phyloP scores from a whole-genome alignment of 2,888 invertebrate genomes.

The Trichogramma dendrolimi region DNA sequence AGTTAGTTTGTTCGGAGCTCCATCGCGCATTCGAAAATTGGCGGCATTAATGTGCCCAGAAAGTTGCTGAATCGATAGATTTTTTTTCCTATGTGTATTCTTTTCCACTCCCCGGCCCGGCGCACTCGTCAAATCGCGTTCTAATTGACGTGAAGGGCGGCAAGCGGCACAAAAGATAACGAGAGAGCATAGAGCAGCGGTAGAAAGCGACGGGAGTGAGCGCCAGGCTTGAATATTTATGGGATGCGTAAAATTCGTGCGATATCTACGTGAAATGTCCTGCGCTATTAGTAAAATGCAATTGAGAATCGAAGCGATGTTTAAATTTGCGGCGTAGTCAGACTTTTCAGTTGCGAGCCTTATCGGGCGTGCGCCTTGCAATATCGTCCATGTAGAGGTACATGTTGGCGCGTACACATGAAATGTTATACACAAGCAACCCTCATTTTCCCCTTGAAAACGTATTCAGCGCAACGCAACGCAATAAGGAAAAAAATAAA shows the following conservation, averaged over 20 bases:
- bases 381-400: too few relatives aligned
- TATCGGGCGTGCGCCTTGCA: too few relatives aligned
- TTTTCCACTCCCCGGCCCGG: not conserved
- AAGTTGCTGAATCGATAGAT: constrained; percentile 17
- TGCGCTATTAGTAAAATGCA: too few relatives aligned
- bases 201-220: constrained; percentile 26
- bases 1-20: not conserved
- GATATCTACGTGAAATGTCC: too few relatives aligned
- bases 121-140: constrained; percentile 18
- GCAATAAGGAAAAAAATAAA: not conserved
- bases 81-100: not conserved
- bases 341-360: too few relatives aligned
- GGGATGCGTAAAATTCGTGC: not conserved
- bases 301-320: too few relatives aligned
- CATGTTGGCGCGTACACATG: too few relatives aligned
- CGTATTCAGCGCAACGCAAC: constrained; percentile 9
- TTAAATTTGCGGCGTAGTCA: too few relatives aligned
- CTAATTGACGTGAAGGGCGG: constrained; percentile 23
- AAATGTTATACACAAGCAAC: too few relatives aligned
- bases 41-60: constrained; percentile 15
- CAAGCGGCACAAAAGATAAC: not conserved
- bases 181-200: constrained; percentile 28
- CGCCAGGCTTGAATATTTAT: constrained; percentile 16
- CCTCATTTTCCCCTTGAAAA: constrained; percentile 18
- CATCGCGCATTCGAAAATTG: constrained; percentile 2